Evolutionary conservation across 1,140 invertebrate species (phyloP), one percentile per base, ranked within the genome.

Genomic region (Pseudomyrmex cubaensis): DNA sequence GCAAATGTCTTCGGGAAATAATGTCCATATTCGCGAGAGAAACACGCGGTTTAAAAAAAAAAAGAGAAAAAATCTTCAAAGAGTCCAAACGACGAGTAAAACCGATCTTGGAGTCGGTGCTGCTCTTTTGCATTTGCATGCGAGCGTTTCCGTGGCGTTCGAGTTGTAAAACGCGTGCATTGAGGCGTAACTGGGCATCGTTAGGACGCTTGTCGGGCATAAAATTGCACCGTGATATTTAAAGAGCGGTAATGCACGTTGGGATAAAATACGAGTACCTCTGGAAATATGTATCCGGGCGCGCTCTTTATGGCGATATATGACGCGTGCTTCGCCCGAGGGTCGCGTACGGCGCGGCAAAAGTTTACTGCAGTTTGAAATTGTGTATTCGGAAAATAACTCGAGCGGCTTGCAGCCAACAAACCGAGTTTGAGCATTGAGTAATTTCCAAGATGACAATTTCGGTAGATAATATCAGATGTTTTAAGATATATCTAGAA

Each of bases 201-300:
- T 72, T 80, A 80, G 76, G 44, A 70, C 76, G 54, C 44, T 80
- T 80, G 76, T 80, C 66, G 76, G 54, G 20, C 54, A 59, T 80
- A 57, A 70, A 80, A 72, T 80, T 72, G 66, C 56, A 12, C 46
- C 66, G 76, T 80, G 76, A 80, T 80, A 80, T 80, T 80, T 80
- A 80, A 80, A 80, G 76, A 80, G 54, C 76, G 54, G 54, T 80
- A 80, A 80, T 72, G 76, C 44, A 80, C 54, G 66, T 72, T 56
- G 76, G 66, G 72, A 80, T 80, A 80, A 80, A 80, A 80, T 72
- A 72, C 76, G 66, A 80, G 66, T 70, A 22, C 66, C 52, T 64
- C 64, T 59, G 54, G 64, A 78, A 78, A 59, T 77, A 69, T 59
- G 64, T 78, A 78, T 78, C 64, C 63, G 54, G 5, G 54, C 52